Percentiles rank a stretch among this genome's conserved stretches.
phyloP scores from a whole-genome alignment of 2,888 invertebrate species.

The Acanthosepion pharaonis region DNA sequence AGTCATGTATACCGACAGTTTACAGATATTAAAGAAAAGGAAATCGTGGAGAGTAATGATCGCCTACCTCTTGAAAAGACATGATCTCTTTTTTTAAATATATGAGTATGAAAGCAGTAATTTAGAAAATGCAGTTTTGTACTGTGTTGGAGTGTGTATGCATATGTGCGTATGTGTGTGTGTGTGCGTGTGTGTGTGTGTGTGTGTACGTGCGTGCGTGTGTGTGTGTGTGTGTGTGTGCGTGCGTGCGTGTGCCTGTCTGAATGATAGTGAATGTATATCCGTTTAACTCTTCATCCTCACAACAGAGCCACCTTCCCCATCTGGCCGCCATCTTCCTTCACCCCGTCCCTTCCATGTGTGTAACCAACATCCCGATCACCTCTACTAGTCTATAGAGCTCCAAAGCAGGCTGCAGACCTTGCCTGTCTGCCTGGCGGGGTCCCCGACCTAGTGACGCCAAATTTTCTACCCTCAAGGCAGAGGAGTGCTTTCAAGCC shows the following conservation, averaged over 20 bases:
- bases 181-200: background rate
- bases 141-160: background rate
- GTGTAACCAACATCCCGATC: background rate
- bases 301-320: slow-evolving; percentile 2
- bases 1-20: too few species aligned
- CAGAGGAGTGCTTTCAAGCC: slow-evolving; percentile 41
- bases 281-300: background rate
- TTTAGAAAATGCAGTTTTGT: background rate
- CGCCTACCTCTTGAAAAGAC: too few species aligned
- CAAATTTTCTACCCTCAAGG: slow-evolving; percentile 21
- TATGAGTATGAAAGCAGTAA: background rate
- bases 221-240: background rate
- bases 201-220: background rate
- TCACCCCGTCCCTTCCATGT: background rate
- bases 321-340: background rate
- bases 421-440: slow-evolving; percentile 40
- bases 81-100: too few species aligned
- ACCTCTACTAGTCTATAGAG: background rate
- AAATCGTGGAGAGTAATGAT: too few species aligned
- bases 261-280: background rate
- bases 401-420: too few species aligned
- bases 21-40: too few species aligned
- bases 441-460: slow-evolving; percentile 44
- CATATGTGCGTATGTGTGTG: background rate
- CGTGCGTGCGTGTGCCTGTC: background rate